phyloP scores from a whole-genome alignment of 2,797 vertebrate genomes.

The Acanthornis magna region DNA sequence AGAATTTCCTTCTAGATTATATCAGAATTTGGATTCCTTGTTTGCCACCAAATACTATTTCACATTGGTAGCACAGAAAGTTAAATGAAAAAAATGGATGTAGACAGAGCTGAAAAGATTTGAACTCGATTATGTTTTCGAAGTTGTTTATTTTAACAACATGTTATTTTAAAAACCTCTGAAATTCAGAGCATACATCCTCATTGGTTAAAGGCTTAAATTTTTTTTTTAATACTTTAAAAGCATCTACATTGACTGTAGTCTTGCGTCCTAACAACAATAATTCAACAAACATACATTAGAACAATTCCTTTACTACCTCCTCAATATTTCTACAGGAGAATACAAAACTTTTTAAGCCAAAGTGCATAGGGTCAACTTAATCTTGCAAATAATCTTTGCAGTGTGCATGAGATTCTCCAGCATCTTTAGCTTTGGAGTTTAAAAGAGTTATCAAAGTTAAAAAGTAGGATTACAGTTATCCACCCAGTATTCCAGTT shows the following conservation, averaged over 20 bases:
- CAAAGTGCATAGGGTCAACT: constrained; percentile 51
- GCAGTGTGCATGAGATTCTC: constrained; percentile 35
- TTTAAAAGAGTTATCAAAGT: constrained; percentile 21
- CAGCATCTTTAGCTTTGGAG: constrained; percentile 27
- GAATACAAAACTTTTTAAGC: constrained; percentile 51
- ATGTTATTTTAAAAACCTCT: not conserved
- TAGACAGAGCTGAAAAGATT: not conserved
- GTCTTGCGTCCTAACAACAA: not conserved
- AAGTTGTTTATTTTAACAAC: not conserved
- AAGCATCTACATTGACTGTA: not conserved
- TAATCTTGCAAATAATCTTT: constrained; percentile 71
- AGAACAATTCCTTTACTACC: not conserved
- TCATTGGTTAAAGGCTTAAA: not conserved
- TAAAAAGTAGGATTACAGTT: constrained; percentile 62
- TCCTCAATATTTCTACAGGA: not conserved
- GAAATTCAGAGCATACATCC: not conserved
- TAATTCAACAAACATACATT: not conserved
- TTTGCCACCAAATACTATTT: not conserved
- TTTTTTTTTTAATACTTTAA: not conserved
- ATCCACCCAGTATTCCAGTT: constrained; percentile 37
- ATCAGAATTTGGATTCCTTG: not conserved
- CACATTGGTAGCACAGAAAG: not conserved
- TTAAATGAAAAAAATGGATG: not conserved
- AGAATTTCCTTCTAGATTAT: not conserved
- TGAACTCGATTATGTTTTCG: not conserved